Percentiles rank a stretch among this genome's conserved stretches.
phyloP scores from a whole-genome alignment of 2,888 invertebrate species.

The Lagria hirta region DNA sequence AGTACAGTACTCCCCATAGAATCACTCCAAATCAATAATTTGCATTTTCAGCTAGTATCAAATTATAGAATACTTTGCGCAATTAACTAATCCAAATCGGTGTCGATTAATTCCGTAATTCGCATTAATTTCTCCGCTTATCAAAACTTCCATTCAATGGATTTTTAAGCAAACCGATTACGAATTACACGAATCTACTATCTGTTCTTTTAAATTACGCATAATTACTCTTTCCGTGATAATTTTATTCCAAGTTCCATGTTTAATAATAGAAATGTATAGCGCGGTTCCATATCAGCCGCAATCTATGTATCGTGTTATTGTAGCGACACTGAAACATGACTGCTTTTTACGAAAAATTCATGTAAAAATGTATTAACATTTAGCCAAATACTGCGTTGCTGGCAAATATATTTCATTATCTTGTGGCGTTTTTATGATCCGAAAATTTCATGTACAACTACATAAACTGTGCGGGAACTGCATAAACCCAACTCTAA shows the following conservation, averaged over 20 bases:
- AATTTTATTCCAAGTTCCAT: slow-evolving; percentile 25
- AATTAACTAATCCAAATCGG: no score
- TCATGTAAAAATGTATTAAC: slow-evolving; percentile 22
- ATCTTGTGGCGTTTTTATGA: slow-evolving; percentile 17
- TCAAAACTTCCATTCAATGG: no score
- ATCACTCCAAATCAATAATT: no score
- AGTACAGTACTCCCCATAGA: no score
- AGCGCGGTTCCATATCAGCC: slow-evolving; percentile 15
- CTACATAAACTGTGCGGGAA: slow-evolving; percentile 5
- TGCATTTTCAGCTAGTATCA: no score
- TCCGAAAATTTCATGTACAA: slow-evolving; percentile 12
- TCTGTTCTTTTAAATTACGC: slow-evolving; percentile 23
- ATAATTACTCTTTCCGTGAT: slow-evolving; percentile 25
- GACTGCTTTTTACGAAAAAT: slow-evolving; percentile 23
- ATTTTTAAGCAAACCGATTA: slow-evolving; percentile 4
- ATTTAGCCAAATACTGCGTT: slow-evolving; percentile 15
- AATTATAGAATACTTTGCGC: no score
- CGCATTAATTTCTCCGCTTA: no score
- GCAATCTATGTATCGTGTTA: slow-evolving; percentile 26
- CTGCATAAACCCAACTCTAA: no score
- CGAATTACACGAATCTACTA: slow-evolving; percentile 19
- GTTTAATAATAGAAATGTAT: slow-evolving; percentile 27
- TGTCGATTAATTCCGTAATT: no score
- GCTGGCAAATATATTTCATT: slow-evolving; percentile 15
- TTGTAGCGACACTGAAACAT: slow-evolving; percentile 25